phyloP scores from a whole-genome alignment of 2,797 vertebrate genomes.

The Epinephelus malabaricus region DNA sequence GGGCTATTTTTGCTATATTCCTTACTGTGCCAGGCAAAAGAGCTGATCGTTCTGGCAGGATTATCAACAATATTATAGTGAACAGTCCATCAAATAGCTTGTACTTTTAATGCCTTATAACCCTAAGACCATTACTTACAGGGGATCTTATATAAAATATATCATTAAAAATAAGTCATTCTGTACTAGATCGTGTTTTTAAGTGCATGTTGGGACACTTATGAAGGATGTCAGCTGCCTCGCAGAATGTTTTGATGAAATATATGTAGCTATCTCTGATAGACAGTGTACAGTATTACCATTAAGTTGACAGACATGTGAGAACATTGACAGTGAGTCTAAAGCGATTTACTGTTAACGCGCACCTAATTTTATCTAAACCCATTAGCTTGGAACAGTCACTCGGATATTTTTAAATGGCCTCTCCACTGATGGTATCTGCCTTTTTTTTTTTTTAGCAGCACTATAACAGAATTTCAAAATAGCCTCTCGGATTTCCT shows the following conservation, averaged over 20 bases:
- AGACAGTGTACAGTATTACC: slow-evolving; percentile 24
- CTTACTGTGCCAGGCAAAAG: not conserved
- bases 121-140: not conserved
- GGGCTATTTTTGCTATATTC: not conserved
- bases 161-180: not conserved
- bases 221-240: slow-evolving; percentile 1
- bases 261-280: not conserved
- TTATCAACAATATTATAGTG: not conserved
- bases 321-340: slow-evolving; percentile 38
- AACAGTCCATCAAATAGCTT: slow-evolving; percentile 1
- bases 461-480: slow-evolving; percentile 51
- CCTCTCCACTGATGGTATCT: slow-evolving; percentile 46
- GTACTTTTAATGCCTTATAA: not conserved
- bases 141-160: not conserved
- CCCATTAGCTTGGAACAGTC: slow-evolving; percentile 53
- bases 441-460: slow-evolving; percentile 30
- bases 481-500: slow-evolving; percentile 55
- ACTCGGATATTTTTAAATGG: slow-evolving; percentile 60
- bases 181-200: not conserved
- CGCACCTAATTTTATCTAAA: slow-evolving; percentile 58
- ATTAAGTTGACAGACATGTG: slow-evolving; percentile 38
- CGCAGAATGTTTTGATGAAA: not conserved
- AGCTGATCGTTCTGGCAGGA: not conserved
- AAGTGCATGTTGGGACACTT: slow-evolving; percentile 12
- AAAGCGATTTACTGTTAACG: slow-evolving; percentile 48